phyloP scores from a whole-genome alignment of 2,113 vertebrate species.

The Actenoides hombroni region DNA sequence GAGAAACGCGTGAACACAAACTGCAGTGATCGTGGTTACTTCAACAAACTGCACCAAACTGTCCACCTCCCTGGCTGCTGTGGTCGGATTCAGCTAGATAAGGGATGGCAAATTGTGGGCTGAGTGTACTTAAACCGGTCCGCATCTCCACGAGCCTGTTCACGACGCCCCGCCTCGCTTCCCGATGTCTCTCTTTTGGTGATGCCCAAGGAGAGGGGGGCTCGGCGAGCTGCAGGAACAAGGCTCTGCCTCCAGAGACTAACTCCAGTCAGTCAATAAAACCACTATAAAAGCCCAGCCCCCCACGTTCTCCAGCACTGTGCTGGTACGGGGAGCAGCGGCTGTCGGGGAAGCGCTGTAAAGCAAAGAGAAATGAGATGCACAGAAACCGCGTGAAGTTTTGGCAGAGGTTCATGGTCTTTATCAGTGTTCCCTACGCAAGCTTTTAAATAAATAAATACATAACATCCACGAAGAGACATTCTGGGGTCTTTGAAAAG shows the following conservation, averaged over 20 bases:
- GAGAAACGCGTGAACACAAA: neutral
- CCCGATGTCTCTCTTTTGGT: fast-evolving
- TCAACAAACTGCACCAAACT: neutral
- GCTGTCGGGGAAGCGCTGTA: neutral
- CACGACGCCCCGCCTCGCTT: neutral
- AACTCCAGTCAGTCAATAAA: too few relatives aligned
- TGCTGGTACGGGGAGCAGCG: neutral
- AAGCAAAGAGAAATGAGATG: neutral
- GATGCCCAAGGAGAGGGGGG: neutral
- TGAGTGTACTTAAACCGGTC: neutral
- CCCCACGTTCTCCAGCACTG: neutral
- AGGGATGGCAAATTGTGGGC: neutral
- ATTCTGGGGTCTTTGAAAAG: neutral
- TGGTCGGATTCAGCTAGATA: neutral
- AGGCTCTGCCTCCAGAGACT: neutral
- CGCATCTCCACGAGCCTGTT: neutral
- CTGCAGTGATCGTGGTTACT: neutral
- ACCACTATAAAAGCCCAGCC: neutral
- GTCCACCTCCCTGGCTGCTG: neutral
- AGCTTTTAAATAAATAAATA: neutral
- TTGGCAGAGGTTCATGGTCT: neutral
- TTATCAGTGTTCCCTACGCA: neutral
- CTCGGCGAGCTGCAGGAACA: neutral
- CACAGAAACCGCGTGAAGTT: neutral
- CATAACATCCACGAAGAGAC: neutral